Percentiles rank a stretch among this genome's conserved stretches.
Conservation (phyloP, 2,797 vertebrate genomes). For the Tragelaphus oryx region DNA sequence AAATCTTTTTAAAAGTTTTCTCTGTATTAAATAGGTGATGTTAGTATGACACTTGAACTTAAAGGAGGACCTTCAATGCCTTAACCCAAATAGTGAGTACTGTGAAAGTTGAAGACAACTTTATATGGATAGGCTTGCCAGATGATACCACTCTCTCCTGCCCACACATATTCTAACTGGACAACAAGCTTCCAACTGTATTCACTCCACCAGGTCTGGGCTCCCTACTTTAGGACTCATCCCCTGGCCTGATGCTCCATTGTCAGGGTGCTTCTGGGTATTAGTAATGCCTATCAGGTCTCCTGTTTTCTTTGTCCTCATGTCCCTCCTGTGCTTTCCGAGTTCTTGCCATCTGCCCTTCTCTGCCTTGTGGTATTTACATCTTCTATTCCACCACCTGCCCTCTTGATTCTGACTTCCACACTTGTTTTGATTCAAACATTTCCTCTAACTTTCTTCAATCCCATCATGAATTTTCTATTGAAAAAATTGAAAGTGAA, state of each 20-base stretch:
- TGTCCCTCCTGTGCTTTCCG: background rate
- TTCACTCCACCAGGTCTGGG: background rate
- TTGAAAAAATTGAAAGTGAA: background rate
- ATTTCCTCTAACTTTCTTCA: slow-evolving; percentile 3
- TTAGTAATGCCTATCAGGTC: background rate
- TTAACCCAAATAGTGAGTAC: slow-evolving; percentile 11
- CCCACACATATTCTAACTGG: background rate
- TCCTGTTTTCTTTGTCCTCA: background rate
- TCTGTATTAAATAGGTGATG: background rate
- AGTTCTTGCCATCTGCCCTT: background rate
- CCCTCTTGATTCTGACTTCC: background rate
- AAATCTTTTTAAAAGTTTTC: background rate
- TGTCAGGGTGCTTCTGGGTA: background rate
- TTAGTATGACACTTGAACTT: background rate
- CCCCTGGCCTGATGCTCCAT: background rate
- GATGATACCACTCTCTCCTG: background rate
- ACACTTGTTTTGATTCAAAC: background rate
- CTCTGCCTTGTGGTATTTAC: background rate
- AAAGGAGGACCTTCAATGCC: background rate
- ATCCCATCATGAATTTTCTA: background rate
- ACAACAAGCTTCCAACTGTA: background rate
- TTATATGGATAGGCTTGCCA: background rate
- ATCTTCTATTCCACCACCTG: background rate
- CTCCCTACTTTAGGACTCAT: background rate
- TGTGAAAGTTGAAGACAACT: background rate